Evolutionary conservation across 2,797 vertebrate species (phyloP).

Genomic region (Urocyon cinereoargenteus): DNA sequence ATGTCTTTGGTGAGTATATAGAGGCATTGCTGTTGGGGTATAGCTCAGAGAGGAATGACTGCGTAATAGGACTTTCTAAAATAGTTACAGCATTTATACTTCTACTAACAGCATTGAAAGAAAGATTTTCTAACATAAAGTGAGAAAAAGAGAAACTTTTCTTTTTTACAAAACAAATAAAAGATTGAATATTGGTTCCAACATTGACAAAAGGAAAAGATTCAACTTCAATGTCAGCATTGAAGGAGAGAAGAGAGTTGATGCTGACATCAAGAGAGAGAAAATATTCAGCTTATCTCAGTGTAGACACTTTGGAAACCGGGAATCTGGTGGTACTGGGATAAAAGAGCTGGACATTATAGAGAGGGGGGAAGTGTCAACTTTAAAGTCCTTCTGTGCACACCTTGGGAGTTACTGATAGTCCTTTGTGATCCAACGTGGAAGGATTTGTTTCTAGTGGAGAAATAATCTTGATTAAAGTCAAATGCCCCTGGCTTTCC

Average conservation of each 20-base stretch:
- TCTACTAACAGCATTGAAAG: neutral
- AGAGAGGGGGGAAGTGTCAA: neutral
- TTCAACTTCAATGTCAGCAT: neutral
- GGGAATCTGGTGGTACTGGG: neutral
- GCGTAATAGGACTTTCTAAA: neutral
- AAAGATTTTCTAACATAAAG: neutral
- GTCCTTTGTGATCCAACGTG: neutral
- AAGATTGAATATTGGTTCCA: neutral
- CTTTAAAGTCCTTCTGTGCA: neutral
- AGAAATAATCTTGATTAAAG: slow-evolving; percentile 5
- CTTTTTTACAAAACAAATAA: neutral
- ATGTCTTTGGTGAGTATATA: neutral
- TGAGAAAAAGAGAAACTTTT: neutral
- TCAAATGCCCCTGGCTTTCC: neutral
- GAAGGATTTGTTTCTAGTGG: neutral
- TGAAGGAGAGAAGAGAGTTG: neutral
- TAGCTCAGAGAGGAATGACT: neutral
- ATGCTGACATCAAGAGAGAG: neutral
- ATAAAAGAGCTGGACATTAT: neutral
- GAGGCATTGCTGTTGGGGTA: neutral
- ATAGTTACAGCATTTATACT: neutral
- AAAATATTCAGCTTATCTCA: neutral
- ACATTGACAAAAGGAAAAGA: neutral
- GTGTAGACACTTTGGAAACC: neutral
- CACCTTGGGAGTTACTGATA: neutral